These are phyloP conservation scores for Salmo trutta DNA, from an alignment of 2,797 vertebrate species.

Conservation along the genomic window DNA sequence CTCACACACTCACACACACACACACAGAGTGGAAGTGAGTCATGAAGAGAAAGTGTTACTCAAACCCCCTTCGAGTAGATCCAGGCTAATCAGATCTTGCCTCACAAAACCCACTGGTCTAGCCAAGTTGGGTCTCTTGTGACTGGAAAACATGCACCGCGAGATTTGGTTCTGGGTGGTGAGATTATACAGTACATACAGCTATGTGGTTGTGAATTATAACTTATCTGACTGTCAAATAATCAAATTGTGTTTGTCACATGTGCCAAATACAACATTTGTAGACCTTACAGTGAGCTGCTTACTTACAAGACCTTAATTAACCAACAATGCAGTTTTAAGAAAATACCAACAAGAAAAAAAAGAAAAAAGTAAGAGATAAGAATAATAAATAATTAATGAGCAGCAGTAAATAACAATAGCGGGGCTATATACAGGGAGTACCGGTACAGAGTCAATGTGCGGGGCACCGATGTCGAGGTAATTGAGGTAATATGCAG, in stretches of 20 bases:
- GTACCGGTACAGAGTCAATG: no score
- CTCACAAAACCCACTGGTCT: neutral
- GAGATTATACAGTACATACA: no score
- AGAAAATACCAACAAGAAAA: no score
- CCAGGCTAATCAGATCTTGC: neutral
- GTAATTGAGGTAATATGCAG: neutral
- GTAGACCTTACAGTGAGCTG: no score
- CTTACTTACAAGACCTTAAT: no score
- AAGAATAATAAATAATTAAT: no score
- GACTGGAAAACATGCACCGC: neutral
- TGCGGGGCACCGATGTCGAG: no score
- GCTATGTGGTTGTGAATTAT: neutral
- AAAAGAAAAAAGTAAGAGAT: no score
- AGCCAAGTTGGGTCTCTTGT: neutral
- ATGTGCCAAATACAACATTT: no score
- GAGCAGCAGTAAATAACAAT: no score
- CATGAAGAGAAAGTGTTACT: neutral
- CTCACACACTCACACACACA: neutral
- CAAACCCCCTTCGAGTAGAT: slow-evolving; percentile 4
- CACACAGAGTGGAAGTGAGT: neutral
- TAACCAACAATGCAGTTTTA: no score
- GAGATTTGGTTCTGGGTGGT: neutral
- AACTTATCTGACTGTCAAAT: neutral
- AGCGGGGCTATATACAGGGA: no score
- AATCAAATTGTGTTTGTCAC: neutral